These are phyloP conservation scores for Neotragus pygmaeus DNA, from an alignment of 2,113 vertebrate genomes.

Conservation along the genomic window DNA sequence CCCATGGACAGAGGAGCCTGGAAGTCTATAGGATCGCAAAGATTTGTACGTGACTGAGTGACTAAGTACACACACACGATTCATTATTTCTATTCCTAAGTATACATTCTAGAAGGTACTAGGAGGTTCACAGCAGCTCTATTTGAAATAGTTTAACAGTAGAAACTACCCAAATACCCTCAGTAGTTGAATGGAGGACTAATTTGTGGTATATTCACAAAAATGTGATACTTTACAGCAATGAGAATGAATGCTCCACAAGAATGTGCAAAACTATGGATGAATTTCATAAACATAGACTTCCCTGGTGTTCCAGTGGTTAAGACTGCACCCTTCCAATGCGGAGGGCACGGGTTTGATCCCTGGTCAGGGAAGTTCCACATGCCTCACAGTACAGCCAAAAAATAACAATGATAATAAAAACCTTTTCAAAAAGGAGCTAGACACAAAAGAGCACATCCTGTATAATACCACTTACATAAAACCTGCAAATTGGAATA, in stretches of 20 bases:
- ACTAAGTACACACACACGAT: not conserved
- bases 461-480: not conserved
- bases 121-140: not conserved
- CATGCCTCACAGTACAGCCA: not conserved
- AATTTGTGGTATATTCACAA: not conserved
- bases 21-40: not conserved
- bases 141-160: not conserved
- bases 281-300: not conserved
- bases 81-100: not conserved
- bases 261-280: not conserved
- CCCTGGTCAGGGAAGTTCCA: not conserved
- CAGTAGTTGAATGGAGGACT: not conserved
- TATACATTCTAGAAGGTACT: not conserved
- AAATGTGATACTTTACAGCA: not conserved
- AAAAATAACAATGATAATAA: not conserved
- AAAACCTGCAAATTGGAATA: not conserved
- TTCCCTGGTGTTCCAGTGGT: not conserved
- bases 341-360: rapidly evolving
- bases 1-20: not conserved
- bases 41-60: not conserved
- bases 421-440: not conserved
- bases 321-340: not conserved
- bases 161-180: not conserved
- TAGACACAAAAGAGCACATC: not conserved
- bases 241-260: not conserved